Base-by-base conservation (phyloP, 2,888 invertebrate species). In the Tethea ocularis region DNA sequence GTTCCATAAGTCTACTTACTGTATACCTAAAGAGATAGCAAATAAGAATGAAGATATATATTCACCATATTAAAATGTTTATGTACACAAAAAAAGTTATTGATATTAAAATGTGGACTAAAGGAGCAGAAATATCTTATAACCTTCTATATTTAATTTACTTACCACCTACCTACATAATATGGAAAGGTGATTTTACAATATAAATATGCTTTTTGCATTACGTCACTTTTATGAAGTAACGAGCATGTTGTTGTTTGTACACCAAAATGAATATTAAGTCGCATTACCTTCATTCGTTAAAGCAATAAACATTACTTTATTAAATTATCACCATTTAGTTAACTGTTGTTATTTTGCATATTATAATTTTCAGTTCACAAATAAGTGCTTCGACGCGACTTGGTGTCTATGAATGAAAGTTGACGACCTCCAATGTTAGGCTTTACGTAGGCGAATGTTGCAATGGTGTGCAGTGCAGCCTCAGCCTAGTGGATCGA, bases 351-450 rank as follows among this genome's bases (percentile, higher is more conserved):
- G 69, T 66, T 60, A 61, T 69, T 65, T 62, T 67, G 67, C 68
- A 70, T 71, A 71, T 74, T 71, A 72, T 72, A 70, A 67, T 66
- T 76, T 76, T 74, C 68, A 67, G 62, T 59, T 68, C 65, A 66
- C 69, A 70, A 77, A 75, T 77, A 62, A 73, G 74, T 69, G 68
- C 73, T 20, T 54, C 36, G 33, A 36, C 33, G 58, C 60, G 46
- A 52, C 56, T 69, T 66, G 68, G 73, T 72, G 68, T 63, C 78
- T 82, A 88, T 92, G 91, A 92, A 93, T 91, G 93, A 92, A 93
- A 92, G 93, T 91, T 88, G 91, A 82, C 86, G 93, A 88, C 93
- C 93, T 93, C 90, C 87, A 80, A 67, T 56, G 61, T 61, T 57
- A 65, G 69, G 61, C 64, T 60, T 65, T 64, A 83, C 87, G 92